Evolutionary conservation across 1,140 invertebrate species (phyloP).

Genomic region (Wasmannia auropunctata): DNA sequence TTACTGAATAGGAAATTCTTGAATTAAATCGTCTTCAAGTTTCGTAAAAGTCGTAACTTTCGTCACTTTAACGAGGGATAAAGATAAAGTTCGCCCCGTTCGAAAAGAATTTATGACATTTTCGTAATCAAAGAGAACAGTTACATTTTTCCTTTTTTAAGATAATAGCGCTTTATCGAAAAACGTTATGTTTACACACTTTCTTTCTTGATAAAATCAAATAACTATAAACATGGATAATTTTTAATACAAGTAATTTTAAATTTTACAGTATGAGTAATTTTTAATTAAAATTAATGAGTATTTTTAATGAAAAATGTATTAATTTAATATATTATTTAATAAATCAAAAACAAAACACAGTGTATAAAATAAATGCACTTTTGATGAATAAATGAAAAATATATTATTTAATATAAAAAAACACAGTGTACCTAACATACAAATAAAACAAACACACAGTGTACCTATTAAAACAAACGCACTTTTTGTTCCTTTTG

Average conservation of each 20-base stretch:
- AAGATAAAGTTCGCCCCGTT: neutral
- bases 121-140: neutral
- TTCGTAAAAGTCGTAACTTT: slow-evolving; percentile 6
- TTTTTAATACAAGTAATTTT: neutral
- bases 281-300: neutral
- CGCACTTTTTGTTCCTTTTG: neutral
- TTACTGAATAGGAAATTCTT: slow-evolving; percentile 73
- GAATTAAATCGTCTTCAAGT: slow-evolving; percentile 74
- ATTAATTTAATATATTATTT: too few relatives aligned
- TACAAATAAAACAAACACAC: neutral
- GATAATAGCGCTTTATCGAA: neutral
- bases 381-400: too few relatives aligned
- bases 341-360: neutral
- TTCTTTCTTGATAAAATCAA: neutral
- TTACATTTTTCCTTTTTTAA: slow-evolving; percentile 3
- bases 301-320: neutral
- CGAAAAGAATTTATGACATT: slow-evolving; percentile 1
- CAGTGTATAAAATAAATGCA: neutral
- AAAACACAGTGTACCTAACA: neutral
- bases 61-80: slow-evolving; percentile 18
- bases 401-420: slow-evolving; percentile 5
- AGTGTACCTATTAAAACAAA: neutral
- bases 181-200: neutral
- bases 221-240: neutral
- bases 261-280: neutral